These are phyloP conservation scores for Acyrthosiphon pisum DNA, from an alignment of 1,140 invertebrate species.

Conservation along the genomic window DNA sequence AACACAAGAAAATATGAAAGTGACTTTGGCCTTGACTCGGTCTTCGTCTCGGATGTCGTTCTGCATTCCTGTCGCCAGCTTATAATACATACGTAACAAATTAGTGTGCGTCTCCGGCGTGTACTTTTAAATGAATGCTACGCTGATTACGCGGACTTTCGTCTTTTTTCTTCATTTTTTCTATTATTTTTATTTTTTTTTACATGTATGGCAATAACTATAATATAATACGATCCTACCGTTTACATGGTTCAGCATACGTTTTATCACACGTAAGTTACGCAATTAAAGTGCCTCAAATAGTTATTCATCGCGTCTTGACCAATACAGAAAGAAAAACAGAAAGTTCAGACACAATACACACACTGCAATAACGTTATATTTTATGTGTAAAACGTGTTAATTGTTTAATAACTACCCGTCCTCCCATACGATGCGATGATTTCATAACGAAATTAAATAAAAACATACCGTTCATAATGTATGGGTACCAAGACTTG, in stretches of 20 bases:
- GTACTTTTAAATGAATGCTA: slow-evolving; percentile 1
- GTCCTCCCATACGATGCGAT: too few species aligned
- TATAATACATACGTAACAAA: not conserved
- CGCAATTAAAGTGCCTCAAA: not conserved
- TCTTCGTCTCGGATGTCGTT: not conserved
- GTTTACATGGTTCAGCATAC: not conserved
- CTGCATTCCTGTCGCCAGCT: not conserved
- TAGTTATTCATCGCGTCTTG: not conserved
- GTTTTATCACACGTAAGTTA: not conserved
- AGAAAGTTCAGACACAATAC: slow-evolving; percentile 16
- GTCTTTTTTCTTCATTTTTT: not conserved
- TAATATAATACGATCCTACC: not conserved
- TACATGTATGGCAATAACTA: not conserved
- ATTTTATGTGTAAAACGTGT: not conserved
- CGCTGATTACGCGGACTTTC: slow-evolving; percentile 42
- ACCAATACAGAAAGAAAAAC: not conserved
- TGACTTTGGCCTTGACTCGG: slow-evolving; percentile 45
- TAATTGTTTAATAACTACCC: not conserved
- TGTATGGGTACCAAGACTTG: not conserved
- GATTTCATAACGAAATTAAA: not conserved
- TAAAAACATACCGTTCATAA: not conserved
- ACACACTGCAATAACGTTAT: not conserved
- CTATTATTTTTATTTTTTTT: not conserved
- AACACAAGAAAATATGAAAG: slow-evolving; percentile 51
- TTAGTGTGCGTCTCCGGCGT: not conserved